Evolutionary conservation across 2,113 vertebrate genomes (phyloP).

Genomic region (Coturnix japonica): DNA sequence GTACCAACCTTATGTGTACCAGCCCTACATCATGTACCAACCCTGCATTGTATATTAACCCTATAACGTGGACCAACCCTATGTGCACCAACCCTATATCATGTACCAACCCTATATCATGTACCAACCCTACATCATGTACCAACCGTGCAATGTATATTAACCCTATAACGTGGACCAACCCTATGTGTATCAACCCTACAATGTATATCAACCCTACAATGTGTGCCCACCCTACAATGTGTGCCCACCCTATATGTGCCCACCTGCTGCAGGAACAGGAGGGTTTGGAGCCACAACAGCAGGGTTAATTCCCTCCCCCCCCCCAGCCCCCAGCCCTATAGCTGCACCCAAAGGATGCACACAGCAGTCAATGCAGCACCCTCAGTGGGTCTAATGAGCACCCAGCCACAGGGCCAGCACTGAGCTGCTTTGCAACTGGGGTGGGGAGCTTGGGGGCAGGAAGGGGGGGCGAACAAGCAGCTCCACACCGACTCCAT

Average conservation of each 20-base stretch:
- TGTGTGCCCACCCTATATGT: background rate
- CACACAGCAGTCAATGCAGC: background rate
- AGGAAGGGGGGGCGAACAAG: background rate
- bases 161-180: too few relatives aligned
- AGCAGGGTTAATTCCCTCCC: background rate
- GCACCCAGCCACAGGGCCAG: background rate
- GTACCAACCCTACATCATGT: too few relatives aligned
- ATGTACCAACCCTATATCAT: too few relatives aligned
- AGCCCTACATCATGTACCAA: too few relatives aligned
- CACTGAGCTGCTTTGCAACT: background rate
- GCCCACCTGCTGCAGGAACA: slow-evolving; percentile 29
- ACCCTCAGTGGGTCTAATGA: background rate
- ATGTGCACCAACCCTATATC: too few relatives aligned
- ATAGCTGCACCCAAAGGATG: background rate
- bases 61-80: too few relatives aligned
- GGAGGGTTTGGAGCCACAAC: too few relatives aligned
- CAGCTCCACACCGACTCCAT: background rate
- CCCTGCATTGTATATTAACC: background rate
- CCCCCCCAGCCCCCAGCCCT: background rate
- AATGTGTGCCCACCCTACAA: too few relatives aligned
- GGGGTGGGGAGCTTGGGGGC: background rate
- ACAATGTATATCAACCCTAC: too few relatives aligned
- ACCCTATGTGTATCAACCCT: too few relatives aligned
- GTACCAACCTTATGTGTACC: too few relatives aligned
- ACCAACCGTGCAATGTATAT: background rate